Percentiles rank a stretch among this genome's conserved stretches.
These are phyloP conservation scores for Electrona antarctica DNA, from an alignment of 2,113 vertebrate genomes.

Conservation along the genomic window DNA sequence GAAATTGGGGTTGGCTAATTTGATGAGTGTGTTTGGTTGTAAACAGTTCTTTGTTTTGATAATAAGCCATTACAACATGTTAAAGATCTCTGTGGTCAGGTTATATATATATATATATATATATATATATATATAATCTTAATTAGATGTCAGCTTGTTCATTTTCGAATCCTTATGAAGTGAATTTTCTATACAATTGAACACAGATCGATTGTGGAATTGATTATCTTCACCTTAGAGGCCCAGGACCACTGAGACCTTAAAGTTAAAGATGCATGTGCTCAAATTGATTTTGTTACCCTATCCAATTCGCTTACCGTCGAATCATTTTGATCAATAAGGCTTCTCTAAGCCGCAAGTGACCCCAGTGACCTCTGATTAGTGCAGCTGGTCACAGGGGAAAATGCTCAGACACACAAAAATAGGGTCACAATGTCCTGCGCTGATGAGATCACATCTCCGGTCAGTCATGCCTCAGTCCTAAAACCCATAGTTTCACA, in stretches of 20 bases:
- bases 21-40: conserved; percentile 16
- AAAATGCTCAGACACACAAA: conserved; percentile 26
- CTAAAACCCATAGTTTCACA: background rate
- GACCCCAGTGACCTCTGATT: conserved; percentile 58
- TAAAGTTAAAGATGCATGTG: conserved; percentile 55
- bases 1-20: conserved; percentile 14
- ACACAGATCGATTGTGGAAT: conserved; percentile 60
- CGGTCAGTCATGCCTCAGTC: background rate
- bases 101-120: conserved; percentile 9
- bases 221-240: conserved; percentile 54
- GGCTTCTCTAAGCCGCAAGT: conserved; percentile 6
- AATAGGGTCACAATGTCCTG: background rate
- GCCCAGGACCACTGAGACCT: conserved; percentile 14
- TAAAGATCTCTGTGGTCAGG: background rate
- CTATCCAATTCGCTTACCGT: conserved; percentile 47
- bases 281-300: conserved; percentile 59
- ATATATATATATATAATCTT: conserved; percentile 14
- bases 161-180: conserved; percentile 6
- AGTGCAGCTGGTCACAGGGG: conserved; percentile 29
- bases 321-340: conserved; percentile 40
- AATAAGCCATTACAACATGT: background rate
- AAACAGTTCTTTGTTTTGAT: conserved; percentile 11
- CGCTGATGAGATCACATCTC: conserved; percentile 34
- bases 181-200: conserved; percentile 22
- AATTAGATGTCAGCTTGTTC: conserved; percentile 17